Conservation (phyloP, 2,888 invertebrate genomes). For the Eupithecia inturbata region DNA sequence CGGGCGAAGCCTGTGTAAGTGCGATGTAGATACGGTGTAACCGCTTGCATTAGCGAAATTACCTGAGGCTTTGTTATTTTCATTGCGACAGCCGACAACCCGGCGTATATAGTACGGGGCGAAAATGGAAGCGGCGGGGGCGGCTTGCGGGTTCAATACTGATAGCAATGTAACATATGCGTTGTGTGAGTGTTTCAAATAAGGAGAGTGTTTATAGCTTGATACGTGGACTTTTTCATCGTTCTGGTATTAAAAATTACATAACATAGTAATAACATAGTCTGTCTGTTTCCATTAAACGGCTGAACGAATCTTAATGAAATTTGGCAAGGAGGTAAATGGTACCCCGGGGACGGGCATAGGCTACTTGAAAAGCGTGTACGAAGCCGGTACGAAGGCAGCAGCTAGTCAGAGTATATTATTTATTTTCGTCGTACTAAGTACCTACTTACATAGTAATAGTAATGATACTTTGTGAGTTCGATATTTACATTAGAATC, state of each 20-base stretch:
- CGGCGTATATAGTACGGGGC: conserved; percentile 53
- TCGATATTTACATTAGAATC: neutral
- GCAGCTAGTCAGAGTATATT: too few species aligned
- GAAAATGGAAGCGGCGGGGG: conserved; percentile 50
- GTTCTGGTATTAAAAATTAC: neutral
- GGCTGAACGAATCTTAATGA: too few species aligned
- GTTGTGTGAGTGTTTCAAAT: conserved; percentile 32
- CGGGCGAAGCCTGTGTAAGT: conserved; percentile 69
- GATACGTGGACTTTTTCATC: neutral
- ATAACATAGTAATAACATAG: too few species aligned
- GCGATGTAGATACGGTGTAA: conserved; percentile 80
- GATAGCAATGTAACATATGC: conserved; percentile 45
- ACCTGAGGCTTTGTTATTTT: conserved; percentile 82
- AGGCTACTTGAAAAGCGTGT: too few species aligned
- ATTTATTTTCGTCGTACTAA: too few species aligned
- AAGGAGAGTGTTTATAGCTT: conserved; percentile 9
- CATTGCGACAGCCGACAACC: conserved; percentile 67
- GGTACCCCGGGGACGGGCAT: too few species aligned
- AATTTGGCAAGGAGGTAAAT: too few species aligned
- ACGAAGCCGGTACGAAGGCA: too few species aligned
- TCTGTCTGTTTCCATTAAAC: too few species aligned
- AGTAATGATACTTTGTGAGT: neutral
- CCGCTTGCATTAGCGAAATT: conserved; percentile 84
- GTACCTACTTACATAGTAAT: neutral
- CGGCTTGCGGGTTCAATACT: conserved; percentile 41